phyloP scores from a whole-genome alignment of 2,797 vertebrate species.

The Okamejei kenojei region DNA sequence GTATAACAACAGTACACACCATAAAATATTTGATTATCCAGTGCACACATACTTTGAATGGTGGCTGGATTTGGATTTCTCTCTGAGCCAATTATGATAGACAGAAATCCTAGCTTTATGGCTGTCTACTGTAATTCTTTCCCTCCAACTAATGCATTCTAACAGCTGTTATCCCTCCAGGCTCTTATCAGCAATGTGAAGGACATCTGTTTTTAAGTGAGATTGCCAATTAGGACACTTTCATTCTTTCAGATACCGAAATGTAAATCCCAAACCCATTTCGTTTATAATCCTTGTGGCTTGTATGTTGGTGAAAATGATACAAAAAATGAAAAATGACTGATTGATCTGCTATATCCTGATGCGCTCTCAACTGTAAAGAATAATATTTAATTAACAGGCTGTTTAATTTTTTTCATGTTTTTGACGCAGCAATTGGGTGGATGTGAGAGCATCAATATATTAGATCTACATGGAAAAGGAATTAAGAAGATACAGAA shows the following conservation, averaged over 20 bases:
- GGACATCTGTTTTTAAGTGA: background rate
- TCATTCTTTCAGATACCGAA: background rate
- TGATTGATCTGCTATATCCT: background rate
- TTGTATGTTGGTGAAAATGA: background rate
- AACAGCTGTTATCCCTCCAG: constrained; percentile 7
- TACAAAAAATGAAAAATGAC: background rate
- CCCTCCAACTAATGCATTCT: background rate
- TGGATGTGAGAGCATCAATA: background rate
- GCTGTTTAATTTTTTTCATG: background rate
- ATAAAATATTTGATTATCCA: background rate
- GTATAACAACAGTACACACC: background rate
- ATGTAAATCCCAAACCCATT: background rate
- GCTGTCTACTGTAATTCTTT: background rate
- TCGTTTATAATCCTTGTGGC: background rate
- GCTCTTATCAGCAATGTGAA: background rate
- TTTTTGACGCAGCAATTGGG: background rate
- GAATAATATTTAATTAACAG: background rate
- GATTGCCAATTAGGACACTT: background rate
- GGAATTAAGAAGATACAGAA: constrained; percentile 15
- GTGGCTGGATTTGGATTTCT: background rate
- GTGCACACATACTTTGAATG: background rate
- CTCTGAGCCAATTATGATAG: background rate
- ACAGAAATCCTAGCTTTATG: background rate
- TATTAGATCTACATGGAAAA: constrained; percentile 23
- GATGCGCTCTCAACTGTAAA: background rate